Conservation (phyloP, 2,888 invertebrate genomes). For the Euphydryas editha region DNA sequence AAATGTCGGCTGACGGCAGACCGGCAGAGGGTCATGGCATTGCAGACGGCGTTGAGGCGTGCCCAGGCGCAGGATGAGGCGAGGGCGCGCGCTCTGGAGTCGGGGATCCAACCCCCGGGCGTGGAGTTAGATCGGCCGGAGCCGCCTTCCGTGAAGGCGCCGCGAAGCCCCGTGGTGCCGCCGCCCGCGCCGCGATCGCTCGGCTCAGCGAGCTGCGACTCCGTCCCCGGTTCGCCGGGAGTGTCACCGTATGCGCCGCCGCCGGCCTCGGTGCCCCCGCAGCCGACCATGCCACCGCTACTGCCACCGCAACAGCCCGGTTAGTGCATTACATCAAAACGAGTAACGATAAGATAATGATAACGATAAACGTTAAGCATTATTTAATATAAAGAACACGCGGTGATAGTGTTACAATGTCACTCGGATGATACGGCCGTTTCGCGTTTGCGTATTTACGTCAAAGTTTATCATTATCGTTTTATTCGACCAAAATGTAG, state of each 20-base stretch:
- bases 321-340: slow-evolving; percentile 54
- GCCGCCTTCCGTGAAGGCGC: slow-evolving; percentile 74
- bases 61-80: slow-evolving; percentile 94
- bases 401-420: slow-evolving; percentile 23
- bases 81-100: slow-evolving; percentile 74
- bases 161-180: slow-evolving; percentile 63
- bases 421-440: slow-evolving; percentile 13
- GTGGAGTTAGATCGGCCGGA: slow-evolving; percentile 78
- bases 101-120: slow-evolving; percentile 69
- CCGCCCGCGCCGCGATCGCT: slow-evolving; percentile 66
- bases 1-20: slow-evolving; percentile 94
- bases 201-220: slow-evolving; percentile 73
- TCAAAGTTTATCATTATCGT: slow-evolving; percentile 19
- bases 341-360: slow-evolving; percentile 25
- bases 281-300: slow-evolving; percentile 77
- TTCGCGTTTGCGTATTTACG: slow-evolving; percentile 10
- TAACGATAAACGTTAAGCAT: slow-evolving; percentile 21
- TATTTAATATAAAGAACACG: slow-evolving; percentile 14
- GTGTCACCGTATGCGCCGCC: slow-evolving; percentile 72
- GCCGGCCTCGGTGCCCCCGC: slow-evolving; percentile 85
- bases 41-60: slow-evolving; percentile 91
- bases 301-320: slow-evolving; percentile 77
- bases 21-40: slow-evolving; percentile 94
- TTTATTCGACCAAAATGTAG: slow-evolving; percentile 7
- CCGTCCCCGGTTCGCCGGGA: slow-evolving; percentile 73